Base-by-base conservation (phyloP, 1,140 invertebrate genomes). In the Sycobia sp. region DNA sequence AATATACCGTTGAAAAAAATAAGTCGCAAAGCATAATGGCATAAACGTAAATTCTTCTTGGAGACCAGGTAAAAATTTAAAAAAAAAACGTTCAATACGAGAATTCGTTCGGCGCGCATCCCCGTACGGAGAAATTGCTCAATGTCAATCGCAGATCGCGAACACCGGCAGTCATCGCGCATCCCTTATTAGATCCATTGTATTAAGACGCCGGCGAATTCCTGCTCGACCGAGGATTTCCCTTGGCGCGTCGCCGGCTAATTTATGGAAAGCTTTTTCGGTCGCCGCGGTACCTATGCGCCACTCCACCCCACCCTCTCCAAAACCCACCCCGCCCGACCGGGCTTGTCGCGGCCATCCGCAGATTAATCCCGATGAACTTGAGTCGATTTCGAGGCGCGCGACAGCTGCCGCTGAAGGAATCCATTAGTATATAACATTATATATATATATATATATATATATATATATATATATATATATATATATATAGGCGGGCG, bases 401-500 rank as follows among this genome's bases (percentile, higher is more conserved):
- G 65, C 69, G 73, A 67, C 75, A 76, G 71, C 75, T 77, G 76
- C 65, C 53, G 62, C 58, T 78, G 76, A 77, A 77, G 76, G 76
- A 77, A 77, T 74, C 70, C 73, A 75, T 76, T 76, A 74, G 68
- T 72, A n/a, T n/a, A n/a, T n/a, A n/a, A n/a, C n/a, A n/a, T n/a
- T n/a, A n/a, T n/a, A n/a, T n/a, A n/a, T n/a, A n/a, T n/a, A n/a
- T n/a, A n/a, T n/a, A n/a, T n/a, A n/a, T n/a, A n/a, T n/a, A n/a
- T n/a, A n/a, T n/a, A n/a, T n/a, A n/a, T n/a, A n/a, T n/a, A n/a
- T n/a, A n/a, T n/a, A n/a, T n/a, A n/a, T n/a, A n/a, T n/a, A n/a
- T n/a, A n/a, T n/a, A n/a, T n/a, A n/a, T n/a, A n/a, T n/a, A n/a
- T n/a, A n/a, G n/a, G n/a, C n/a, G n/a, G n/a, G n/a, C n/a, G n/a